Percentiles rank a stretch among this genome's conserved stretches.
Conservation (phyloP, 2,888 invertebrate species). For the Hirtodrosophila trivittata region DNA sequence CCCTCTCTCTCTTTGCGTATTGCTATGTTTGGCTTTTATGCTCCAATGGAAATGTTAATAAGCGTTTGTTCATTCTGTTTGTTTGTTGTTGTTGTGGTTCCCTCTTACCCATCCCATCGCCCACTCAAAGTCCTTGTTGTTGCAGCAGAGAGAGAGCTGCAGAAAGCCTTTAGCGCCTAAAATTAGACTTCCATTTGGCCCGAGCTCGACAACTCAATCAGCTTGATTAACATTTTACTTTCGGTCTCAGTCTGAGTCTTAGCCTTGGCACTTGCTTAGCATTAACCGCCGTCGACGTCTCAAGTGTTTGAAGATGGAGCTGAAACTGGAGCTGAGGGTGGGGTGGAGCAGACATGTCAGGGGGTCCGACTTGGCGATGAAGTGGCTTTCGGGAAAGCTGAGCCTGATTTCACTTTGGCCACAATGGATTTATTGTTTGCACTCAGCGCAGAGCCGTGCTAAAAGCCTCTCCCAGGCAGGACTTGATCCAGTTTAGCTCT, state of each 20-base stretch:
- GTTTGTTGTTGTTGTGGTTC: slow-evolving; percentile 25
- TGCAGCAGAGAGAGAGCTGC: slow-evolving; percentile 11
- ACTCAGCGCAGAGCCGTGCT: slow-evolving; percentile 44
- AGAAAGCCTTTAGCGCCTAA: slow-evolving; percentile 72
- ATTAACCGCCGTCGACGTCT: slow-evolving; percentile 72
- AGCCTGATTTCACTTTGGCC: slow-evolving; percentile 78
- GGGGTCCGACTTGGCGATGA: slow-evolving; percentile 47
- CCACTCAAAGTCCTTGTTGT: slow-evolving; percentile 17
- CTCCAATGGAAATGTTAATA: slow-evolving; percentile 75
- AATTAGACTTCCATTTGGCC: slow-evolving; percentile 67
- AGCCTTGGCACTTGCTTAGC: slow-evolving; percentile 64
- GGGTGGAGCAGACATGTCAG: neutral
- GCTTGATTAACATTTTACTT: slow-evolving; percentile 79
- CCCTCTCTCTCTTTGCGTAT: neutral
- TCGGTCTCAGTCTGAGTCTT: slow-evolving; percentile 42
- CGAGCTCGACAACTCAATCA: slow-evolving; percentile 74
- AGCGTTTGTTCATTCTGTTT: slow-evolving; percentile 57
- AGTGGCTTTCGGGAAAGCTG: slow-evolving; percentile 72
- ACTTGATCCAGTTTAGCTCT: slow-evolving; percentile 18
- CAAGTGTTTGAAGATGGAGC: slow-evolving; percentile 57
- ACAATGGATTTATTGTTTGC: slow-evolving; percentile 78
- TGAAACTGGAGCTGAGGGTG: neutral
- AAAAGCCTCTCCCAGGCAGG: slow-evolving; percentile 41
- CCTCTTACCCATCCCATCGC: neutral
- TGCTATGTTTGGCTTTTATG: slow-evolving; percentile 63